phyloP scores from a whole-genome alignment of 1,140 invertebrate species.

The Ceratitis capitata region DNA sequence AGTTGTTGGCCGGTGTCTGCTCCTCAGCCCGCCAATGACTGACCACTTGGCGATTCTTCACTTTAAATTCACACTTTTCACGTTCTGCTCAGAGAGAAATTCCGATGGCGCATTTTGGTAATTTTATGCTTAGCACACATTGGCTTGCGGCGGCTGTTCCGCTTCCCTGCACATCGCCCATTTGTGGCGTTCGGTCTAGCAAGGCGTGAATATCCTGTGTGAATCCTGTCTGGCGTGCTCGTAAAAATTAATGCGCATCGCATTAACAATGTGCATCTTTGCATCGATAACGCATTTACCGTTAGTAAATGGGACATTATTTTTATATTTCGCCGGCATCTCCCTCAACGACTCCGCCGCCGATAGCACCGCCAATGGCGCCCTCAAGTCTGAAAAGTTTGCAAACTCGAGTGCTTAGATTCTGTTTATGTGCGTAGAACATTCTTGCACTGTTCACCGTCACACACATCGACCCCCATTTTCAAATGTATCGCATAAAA shows the following conservation, averaged over 20 bases:
- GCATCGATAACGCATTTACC: constrained; percentile 20
- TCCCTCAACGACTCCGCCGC: neutral
- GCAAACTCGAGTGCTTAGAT: neutral
- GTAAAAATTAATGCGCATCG: constrained; percentile 24
- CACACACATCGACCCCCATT: too few relatives aligned
- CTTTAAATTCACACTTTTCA: constrained; percentile 25
- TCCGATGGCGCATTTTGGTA: neutral
- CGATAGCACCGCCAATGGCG: neutral
- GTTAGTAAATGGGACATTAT: neutral
- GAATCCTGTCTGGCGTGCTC: neutral
- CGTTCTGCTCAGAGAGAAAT: neutral
- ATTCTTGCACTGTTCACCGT: neutral
- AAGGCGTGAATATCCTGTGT: neutral
- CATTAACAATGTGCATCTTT: constrained; percentile 14
- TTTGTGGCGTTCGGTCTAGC: neutral
- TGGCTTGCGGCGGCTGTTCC: neutral
- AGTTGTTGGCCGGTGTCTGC: too few relatives aligned
- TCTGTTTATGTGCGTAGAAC: neutral
- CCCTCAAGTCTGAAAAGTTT: constrained; percentile 5
- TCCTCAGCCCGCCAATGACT: neutral
- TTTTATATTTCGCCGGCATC: neutral
- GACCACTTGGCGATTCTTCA: constrained; percentile 3
- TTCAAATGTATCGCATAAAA: too few relatives aligned
- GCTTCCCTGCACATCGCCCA: neutral
- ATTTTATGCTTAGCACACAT: neutral